Evolutionary conservation across 2,888 invertebrate genomes (phyloP), one percentile per base, ranked within the genome.

Genomic region (Cheilosia grossa): DNA sequence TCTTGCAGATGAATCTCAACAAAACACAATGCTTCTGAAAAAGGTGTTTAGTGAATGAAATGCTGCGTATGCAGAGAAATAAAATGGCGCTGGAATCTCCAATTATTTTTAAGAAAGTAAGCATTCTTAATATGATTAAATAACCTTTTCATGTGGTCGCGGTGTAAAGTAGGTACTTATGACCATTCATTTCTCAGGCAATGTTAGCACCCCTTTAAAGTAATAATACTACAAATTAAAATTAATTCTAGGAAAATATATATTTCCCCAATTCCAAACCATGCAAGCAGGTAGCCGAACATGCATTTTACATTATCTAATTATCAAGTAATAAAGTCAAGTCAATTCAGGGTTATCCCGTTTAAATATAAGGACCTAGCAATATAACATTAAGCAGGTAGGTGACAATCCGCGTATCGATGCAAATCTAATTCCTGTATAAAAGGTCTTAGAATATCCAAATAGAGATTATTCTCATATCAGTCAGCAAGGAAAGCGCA

Each of bases 371-470:
- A 17, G 17, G 44, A 17, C 17, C 15, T 27, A n/a, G 51, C 24
- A 53, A 53, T 24, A 21, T 24, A 24, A 19, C 24, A 4, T 40
- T 21, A n/a, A 40, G 15, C 4, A 67, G 30, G 67, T 67, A 69
- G 30, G 0, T 56, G 42, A 67, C 3, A 56, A 42, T 30, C 3
- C 17, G 47, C 2, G 17, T 17, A 9, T 9, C 2, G 17, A 13
- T 44, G 56, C 42, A n/a, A 5, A 30, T 33, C 17, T 15, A 2
- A 7, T 15, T 13, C n/a, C 2, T 24, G 1, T 40, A 58, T 58
- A 58, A 40, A 58, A 21, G 58, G 21, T 40, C 1, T 13, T 15
- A 2, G 15, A 21, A 37, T n/a, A 7, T 7, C 40, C 7, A 21
- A 21, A 6, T n/a, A 9, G 5, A 10, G 7, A 30, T 64, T 37